Evolutionary conservation across 2,113 vertebrate genomes (phyloP), one percentile per base, ranked within the genome.

Genomic region (Nycticebus coucang): DNA sequence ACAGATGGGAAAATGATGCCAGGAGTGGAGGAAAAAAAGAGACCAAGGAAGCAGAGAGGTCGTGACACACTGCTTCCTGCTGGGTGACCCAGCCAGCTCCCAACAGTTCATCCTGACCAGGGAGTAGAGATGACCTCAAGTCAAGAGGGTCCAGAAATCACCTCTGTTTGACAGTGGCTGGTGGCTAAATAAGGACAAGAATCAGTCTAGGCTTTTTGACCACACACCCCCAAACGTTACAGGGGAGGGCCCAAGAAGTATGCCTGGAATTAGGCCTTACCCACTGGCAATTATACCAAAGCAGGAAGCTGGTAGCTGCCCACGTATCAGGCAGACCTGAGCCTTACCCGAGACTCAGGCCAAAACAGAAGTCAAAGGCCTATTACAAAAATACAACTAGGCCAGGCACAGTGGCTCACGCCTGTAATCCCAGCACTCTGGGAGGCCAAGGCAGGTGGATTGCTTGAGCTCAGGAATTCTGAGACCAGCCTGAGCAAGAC

Each of bases 261-360:
- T 84, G 95, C 37, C 66, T 87, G 93, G 93, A 96, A 96, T 96
- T 92, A 96, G 93, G 93, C 68, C 89, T 91, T 66, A 93, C 77
- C 93, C 71, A 77, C 55, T 89, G 75, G 74, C 55, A 19, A 96
- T 69, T 93, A 89, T n/a, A 95, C 62, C 74, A 89, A 93, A 95
- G 87, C 87, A 94, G 91, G 93, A 97, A 97, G 92, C 21, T 86
- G 89, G 83, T 87, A 94, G 57, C 93, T 94, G 89, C 79, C 91
- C 89, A 96, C 93, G 4, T n/a, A 87, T 75, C 85, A 96, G 69
- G 83, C 81, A 83, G 79, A 89, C 80, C 79, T 93, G 57, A 45
- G 69, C 91, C 83, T 77, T 87, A 69, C 66, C 92, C 89, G 69
- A 87, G 80, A 93, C 77, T 91, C 78, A n/a, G 72, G 88, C 78